Base-by-base conservation (phyloP, 2,888 invertebrate genomes). In the Aphelenchoides bicaudatus region DNA sequence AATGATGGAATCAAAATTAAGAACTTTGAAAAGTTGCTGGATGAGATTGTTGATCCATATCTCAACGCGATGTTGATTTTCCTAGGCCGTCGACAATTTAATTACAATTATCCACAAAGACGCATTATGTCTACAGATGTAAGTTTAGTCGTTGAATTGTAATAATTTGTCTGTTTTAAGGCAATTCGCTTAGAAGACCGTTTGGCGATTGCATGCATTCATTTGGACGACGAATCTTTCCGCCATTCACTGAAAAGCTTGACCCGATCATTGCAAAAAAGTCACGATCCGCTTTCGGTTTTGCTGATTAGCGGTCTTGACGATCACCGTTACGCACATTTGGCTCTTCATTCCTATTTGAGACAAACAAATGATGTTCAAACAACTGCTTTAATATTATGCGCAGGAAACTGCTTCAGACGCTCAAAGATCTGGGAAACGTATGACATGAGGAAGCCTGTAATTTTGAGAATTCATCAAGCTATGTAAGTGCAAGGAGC, bases 171-270 rank as follows among this genome's bases (percentile, higher is more conserved):
- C 6, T 13, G 39, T 13, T 5, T 39, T 13, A 8, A 39, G 39
- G 16, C 8, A 5, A 13, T 47, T 13, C 5, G 8, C 16, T 23
- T 47, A 29, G 48, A 47, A 16, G 53, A 53, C 19, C 10, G 50
- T 5, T 46, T 63, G 25, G 63, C 54, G 19, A 60, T 63, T 31
- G 63, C 63, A 19, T 54, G 58, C n/a, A 63, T 63, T 46, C 63
- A 63, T 39, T 64, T 63, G 63, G 63, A 63, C 53, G 63, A 63
- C 30, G 58, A 63, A 19, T 39, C 21, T 29, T 54, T 63, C 25
- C 31, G 1, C 21, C 37, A 51, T 21, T 30, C 47, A 13, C 28
- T 51, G 37, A 13, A 13, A n/a, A 6, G 19, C 2, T 23, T 51
- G 6, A 51, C 31, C 25, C 37, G 21, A 25, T 34, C 37, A n/a